A percentile compares a stretch with the other conserved stretches of the same genome.
Evolutionary conservation across 2,797 vertebrate genomes (phyloP).

Genomic region (Tragelaphus oryx): DNA sequence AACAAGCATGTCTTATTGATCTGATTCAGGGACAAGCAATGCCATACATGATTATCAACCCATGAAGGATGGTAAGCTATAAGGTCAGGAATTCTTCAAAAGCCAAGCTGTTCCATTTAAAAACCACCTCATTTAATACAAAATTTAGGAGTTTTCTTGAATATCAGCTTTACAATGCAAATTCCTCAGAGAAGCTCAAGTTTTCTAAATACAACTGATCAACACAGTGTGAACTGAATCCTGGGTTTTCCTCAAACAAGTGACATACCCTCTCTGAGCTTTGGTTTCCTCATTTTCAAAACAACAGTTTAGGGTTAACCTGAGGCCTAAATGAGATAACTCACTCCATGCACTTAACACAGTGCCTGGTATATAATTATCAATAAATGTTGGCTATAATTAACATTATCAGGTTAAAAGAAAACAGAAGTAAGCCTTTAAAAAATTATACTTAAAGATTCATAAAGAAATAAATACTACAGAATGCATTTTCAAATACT

Average conservation of each 20-base stretch:
- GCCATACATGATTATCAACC: background rate
- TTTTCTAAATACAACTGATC: background rate
- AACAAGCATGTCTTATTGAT: slow-evolving; percentile 18
- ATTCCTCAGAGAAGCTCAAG: background rate
- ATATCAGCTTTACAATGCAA: background rate
- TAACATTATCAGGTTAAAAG: background rate
- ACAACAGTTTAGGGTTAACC: background rate
- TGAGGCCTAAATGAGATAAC: background rate
- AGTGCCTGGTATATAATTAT: background rate
- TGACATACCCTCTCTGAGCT: background rate
- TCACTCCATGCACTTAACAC: background rate
- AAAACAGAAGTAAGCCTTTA: background rate
- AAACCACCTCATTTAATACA: slow-evolving; percentile 17
- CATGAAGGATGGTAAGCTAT: background rate
- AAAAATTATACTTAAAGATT: background rate
- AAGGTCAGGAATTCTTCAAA: background rate
- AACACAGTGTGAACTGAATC: background rate
- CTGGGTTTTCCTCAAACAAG: background rate
- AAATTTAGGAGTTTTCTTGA: background rate
- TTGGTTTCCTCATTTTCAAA: slow-evolving; percentile 29
- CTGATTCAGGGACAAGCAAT: background rate
- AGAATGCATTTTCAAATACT: background rate
- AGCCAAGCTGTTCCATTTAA: background rate
- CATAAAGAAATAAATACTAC: background rate
- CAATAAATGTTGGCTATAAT: background rate